Conservation (phyloP, 2,888 invertebrate species). For the Lycaena phlaeas region DNA sequence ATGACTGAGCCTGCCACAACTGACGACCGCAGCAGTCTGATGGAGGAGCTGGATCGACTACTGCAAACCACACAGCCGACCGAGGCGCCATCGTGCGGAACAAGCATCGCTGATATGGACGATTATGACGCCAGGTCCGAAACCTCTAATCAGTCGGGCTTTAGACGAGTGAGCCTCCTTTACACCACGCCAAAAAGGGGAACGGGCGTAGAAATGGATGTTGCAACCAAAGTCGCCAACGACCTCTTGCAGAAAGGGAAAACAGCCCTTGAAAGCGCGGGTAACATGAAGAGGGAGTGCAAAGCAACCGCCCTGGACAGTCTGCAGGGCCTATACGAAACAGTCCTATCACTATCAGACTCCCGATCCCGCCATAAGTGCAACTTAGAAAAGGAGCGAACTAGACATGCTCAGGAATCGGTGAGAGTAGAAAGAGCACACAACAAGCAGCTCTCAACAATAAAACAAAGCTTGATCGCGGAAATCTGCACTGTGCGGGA, state of each 20-base stretch:
- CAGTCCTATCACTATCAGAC: constrained; percentile 16
- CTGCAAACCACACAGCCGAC: too few relatives aligned
- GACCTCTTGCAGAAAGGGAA: constrained; percentile 15
- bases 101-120: too few relatives aligned
- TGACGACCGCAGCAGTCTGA: too few relatives aligned
- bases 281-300: constrained; percentile 20
- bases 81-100: too few relatives aligned
- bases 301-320: constrained; percentile 14
- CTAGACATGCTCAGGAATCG: constrained; percentile 5
- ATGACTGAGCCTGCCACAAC: too few relatives aligned
- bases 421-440: not conserved
- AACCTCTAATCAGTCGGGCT: too few relatives aligned
- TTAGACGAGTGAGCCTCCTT: constrained; percentile 4
- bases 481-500: too few relatives aligned
- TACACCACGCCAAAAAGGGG: constrained; percentile 5
- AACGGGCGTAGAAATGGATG: constrained; percentile 17
- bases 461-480: not conserved
- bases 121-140: too few relatives aligned
- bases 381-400: constrained; percentile 12
- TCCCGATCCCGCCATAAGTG: constrained; percentile 15
- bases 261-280: constrained; percentile 16
- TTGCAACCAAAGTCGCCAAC: constrained; percentile 17
- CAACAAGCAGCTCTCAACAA: not conserved
- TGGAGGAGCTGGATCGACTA: too few relatives aligned
- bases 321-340: constrained; percentile 18